These are phyloP conservation scores for Proisotoma minuta DNA, from an alignment of 2,888 invertebrate species.

Conservation along the genomic window DNA sequence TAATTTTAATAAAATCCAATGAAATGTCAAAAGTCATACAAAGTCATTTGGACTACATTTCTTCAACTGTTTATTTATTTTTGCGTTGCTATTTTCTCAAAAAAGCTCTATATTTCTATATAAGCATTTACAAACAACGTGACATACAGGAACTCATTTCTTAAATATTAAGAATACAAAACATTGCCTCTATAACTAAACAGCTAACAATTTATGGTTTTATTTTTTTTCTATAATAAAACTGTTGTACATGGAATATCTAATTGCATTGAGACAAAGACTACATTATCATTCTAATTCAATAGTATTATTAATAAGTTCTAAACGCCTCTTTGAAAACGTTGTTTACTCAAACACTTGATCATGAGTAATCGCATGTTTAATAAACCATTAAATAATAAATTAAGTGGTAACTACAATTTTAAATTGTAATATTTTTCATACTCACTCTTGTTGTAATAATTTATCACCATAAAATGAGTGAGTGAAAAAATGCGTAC, in stretches of 20 bases:
- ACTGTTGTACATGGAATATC: neutral
- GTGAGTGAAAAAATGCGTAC: neutral
- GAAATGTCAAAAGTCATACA: neutral
- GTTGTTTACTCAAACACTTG: neutral
- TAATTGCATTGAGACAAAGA: neutral
- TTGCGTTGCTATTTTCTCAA: neutral
- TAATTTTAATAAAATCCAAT: neutral
- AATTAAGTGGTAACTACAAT: neutral
- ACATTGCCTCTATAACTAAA: too few relatives aligned
- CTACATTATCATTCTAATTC: neutral
- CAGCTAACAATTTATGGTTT: neutral
- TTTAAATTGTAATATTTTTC: neutral
- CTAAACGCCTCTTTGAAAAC: neutral
- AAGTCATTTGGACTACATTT: neutral
- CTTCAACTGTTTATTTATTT: neutral
- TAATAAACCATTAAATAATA: neutral
- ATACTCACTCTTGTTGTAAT: neutral
- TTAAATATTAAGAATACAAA: constrained; percentile 18
- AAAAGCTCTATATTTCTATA: neutral
- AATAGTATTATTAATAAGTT: neutral
- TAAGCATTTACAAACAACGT: constrained; percentile 5
- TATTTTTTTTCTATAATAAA: neutral
- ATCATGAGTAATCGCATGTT: neutral
- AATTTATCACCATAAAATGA: constrained; percentile 1
- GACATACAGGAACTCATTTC: constrained; percentile 18